These are phyloP conservation scores for Pheosia tremula DNA, from an alignment of 2,888 invertebrate genomes.

Conservation along the genomic window DNA sequence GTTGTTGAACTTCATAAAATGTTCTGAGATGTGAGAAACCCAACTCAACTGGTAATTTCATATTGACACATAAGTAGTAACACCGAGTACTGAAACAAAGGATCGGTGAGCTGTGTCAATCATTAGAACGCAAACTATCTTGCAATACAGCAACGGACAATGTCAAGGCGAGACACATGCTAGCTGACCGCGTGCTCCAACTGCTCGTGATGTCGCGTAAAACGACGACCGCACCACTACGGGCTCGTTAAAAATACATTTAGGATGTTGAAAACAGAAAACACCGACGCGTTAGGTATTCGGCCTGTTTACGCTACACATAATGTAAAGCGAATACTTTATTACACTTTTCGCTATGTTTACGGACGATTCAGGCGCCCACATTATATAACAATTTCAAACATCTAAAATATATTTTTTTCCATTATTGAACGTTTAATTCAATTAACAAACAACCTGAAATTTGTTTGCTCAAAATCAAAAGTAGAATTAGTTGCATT, in stretches of 20 bases:
- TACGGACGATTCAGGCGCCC: constrained; percentile 21
- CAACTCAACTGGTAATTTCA: background rate
- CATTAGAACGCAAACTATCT: background rate
- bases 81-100: no score
- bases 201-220: constrained; percentile 51
- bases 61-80: background rate
- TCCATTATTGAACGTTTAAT: no score
- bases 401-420: constrained; percentile 3
- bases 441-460: no score
- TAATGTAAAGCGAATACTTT: constrained; percentile 41
- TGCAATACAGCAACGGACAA: constrained; percentile 58
- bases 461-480: no score
- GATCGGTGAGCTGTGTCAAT: no score
- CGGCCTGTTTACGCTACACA: constrained; percentile 48
- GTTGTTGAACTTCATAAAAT: background rate
- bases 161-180: constrained; percentile 70
- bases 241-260: constrained; percentile 61
- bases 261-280: constrained; percentile 55
- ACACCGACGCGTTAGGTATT: constrained; percentile 53
- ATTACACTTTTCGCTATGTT: constrained; percentile 31
- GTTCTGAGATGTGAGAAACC: background rate
- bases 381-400: constrained; percentile 12
- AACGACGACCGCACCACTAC: constrained; percentile 42
- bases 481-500: no score
- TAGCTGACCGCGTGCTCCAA: constrained; percentile 38